phyloP scores from a whole-genome alignment of 37 sponge, comb jelly and placozoan genomes.

The Chondrilla cf. caribensis region DNA sequence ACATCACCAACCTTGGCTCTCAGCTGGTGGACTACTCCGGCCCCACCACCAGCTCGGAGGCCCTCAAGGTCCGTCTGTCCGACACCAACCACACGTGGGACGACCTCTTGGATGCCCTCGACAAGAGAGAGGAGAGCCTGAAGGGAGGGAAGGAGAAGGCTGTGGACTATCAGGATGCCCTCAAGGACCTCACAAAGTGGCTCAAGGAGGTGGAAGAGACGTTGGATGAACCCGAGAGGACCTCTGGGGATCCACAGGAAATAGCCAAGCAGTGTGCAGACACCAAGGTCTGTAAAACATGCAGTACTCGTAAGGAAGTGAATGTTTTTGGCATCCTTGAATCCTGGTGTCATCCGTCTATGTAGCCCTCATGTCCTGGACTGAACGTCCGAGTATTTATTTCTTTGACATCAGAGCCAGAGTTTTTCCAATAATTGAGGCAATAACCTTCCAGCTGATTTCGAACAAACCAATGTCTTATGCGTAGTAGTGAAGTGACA shows the following conservation, averaged over 20 bases:
- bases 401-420: no score
- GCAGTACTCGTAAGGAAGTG: background rate
- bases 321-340: background rate
- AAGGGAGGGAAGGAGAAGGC: conserved; percentile 34
- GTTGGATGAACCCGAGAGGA: conserved; percentile 31
- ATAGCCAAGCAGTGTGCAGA: conserved; percentile 39
- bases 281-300: conserved; percentile 28
- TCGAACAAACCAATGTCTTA: no score
- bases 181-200: conserved; percentile 46
- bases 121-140: conserved; percentile 35
- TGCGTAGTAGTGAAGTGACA: no score
- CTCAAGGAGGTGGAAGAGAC: conserved; percentile 38
- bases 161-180: conserved; percentile 39
- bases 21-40: conserved; percentile 41
- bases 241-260: conserved; percentile 37
- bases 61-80: conserved; percentile 41
- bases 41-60: conserved; percentile 34
- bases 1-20: conserved; percentile 39
- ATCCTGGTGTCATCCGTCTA: background rate
- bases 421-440: no score
- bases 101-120: conserved; percentile 27
- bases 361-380: no score
- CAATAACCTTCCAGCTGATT: no score
- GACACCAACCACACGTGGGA: conserved; percentile 59
- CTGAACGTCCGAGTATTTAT: background rate